Percentiles rank a stretch among this genome's conserved stretches.
Conservation (phyloP, 2,797 vertebrate genomes). For the Falco rusticolus region DNA sequence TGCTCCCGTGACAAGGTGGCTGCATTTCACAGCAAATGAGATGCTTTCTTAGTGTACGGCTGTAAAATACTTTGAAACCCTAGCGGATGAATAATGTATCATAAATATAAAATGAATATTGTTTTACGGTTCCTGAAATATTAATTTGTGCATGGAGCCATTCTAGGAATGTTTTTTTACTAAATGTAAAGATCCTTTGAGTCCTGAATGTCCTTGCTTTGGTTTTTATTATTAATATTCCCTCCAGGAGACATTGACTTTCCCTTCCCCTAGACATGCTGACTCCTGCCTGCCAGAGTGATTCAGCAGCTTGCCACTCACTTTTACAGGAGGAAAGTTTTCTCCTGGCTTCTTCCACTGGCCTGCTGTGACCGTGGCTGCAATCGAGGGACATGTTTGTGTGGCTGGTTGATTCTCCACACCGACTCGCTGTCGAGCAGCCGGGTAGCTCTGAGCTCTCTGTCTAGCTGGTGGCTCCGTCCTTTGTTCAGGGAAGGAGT, state of each 20-base stretch:
- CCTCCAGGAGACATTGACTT: slow-evolving; percentile 50
- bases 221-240: slow-evolving; percentile 67
- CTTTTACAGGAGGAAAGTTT: slow-evolving; percentile 30
- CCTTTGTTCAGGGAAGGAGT: neutral
- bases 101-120: slow-evolving; percentile 72
- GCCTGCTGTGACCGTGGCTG: neutral
- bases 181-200: slow-evolving; percentile 27
- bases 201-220: slow-evolving; percentile 56
- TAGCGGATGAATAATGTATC: slow-evolving; percentile 51
- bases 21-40: slow-evolving; percentile 26
- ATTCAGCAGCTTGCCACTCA: slow-evolving; percentile 58
- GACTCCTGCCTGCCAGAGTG: slow-evolving; percentile 61
- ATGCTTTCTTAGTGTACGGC: neutral
- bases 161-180: slow-evolving; percentile 32
- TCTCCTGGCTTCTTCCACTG: slow-evolving; percentile 2
- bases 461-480: neutral
- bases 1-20: neutral
- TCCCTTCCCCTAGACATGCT: slow-evolving; percentile 46
- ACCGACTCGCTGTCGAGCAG: neutral
- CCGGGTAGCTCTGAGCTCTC: neutral
- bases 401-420: neutral
- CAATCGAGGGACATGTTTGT: neutral
- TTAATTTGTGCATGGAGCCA: slow-evolving; percentile 57
- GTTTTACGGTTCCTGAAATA: slow-evolving; percentile 65
- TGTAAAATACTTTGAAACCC: slow-evolving; percentile 56